Conservation (phyloP, 2,888 invertebrate genomes). For the Cephus pygmeus region DNA sequence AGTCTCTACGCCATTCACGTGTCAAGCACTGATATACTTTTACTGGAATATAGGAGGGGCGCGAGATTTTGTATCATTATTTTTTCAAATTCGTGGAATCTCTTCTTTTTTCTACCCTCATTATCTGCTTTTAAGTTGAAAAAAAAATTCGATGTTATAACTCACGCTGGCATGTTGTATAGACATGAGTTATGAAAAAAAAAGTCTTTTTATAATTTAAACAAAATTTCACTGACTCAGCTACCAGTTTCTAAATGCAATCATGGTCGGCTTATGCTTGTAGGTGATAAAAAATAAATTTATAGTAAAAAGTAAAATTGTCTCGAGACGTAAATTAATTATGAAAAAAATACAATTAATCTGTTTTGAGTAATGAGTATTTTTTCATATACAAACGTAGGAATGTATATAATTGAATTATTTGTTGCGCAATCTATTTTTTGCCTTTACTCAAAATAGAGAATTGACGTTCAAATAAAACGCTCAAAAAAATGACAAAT, state of each 20-base stretch:
- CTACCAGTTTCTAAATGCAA: not conserved
- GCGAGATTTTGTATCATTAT: too few relatives aligned
- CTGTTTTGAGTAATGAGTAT: not conserved
- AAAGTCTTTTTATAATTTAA: too few relatives aligned
- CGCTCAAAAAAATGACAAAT: too few relatives aligned
- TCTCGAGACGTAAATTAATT: too few relatives aligned
- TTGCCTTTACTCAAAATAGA: not conserved
- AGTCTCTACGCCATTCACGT: not conserved
- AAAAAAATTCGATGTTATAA: not conserved
- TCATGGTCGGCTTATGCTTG: not conserved
- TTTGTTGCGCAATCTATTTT: not conserved
- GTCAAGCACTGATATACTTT: not conserved
- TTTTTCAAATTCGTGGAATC: not conserved
- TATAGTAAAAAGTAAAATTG: not conserved
- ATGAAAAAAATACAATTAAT: not conserved
- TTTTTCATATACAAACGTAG: not conserved
- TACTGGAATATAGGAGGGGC: too few relatives aligned
- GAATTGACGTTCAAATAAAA: too few relatives aligned
- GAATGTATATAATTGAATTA: conserved; percentile 26
- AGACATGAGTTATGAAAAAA: too few relatives aligned
- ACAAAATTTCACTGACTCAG: too few relatives aligned
- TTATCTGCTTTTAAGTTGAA: not conserved
- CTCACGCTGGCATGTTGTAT: not conserved
- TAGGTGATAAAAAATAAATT: not conserved
- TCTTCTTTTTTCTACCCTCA: not conserved